Percentiles rank a stretch among this genome's conserved stretches.
phyloP scores from a whole-genome alignment of 30 jellyfish, hydroid and myxozoan genomes.

The Chrysaora quinquecirrha region DNA sequence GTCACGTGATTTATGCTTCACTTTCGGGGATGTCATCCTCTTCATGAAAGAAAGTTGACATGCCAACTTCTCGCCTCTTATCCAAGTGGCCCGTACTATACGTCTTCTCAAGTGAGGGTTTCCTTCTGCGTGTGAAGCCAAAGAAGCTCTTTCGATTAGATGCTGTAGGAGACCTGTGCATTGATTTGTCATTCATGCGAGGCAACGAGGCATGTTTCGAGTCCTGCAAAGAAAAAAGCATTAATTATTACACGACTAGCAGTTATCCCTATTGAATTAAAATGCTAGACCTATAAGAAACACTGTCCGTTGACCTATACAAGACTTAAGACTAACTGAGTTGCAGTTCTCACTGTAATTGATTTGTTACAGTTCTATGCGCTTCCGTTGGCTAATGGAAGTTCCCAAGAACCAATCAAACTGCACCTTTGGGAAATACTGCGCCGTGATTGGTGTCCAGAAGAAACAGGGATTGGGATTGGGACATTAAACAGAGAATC shows the following conservation, averaged over 20 bases:
- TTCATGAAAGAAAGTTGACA: constrained; percentile 58
- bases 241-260: not conserved
- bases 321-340: not conserved
- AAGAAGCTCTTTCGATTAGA: constrained; percentile 36
- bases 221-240: constrained; percentile 10
- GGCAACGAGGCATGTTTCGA: constrained; percentile 54
- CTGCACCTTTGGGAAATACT: no score
- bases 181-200: constrained; percentile 33
- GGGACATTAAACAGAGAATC: no score
- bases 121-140: constrained; percentile 57
- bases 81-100: constrained; percentile 15
- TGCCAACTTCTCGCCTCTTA: constrained; percentile 61
- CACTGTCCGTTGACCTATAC: no score
- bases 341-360: not conserved
- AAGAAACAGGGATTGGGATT: not conserved
- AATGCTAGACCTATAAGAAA: not conserved
- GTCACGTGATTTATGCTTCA: no score
- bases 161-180: not conserved
- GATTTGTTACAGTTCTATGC: not conserved
- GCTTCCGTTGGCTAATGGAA: not conserved
- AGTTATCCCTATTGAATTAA: no score
- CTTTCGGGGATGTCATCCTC: no score
- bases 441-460: not conserved
- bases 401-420: no score
- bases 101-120: constrained; percentile 35